Evolutionary conservation across 2,113 vertebrate species (phyloP).

Genomic region (Plectropomus leopardus): DNA sequence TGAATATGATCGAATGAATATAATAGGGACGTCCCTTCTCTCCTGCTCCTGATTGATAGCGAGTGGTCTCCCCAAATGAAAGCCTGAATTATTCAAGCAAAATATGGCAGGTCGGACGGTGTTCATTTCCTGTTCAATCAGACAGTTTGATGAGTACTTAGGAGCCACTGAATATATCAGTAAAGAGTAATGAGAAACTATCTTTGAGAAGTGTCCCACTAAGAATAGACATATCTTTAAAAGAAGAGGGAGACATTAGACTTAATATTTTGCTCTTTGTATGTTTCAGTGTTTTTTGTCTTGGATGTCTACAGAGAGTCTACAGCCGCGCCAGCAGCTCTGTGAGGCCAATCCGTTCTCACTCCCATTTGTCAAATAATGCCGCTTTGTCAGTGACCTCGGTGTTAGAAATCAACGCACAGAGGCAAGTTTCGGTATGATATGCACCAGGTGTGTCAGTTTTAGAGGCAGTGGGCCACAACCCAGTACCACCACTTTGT

Average conservation of each 20-base stretch:
- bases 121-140: constrained; percentile 79
- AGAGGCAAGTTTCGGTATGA: too few relatives aligned
- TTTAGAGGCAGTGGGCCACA: too few relatives aligned
- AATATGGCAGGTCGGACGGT: constrained; percentile 50
- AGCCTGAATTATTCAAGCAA: constrained; percentile 77
- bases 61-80: constrained; percentile 67
- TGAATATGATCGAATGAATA: constrained; percentile 32
- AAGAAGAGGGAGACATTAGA: neutral
- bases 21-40: constrained; percentile 46
- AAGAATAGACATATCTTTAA: constrained; percentile 38
- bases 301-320: neutral
- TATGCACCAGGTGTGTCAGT: too few relatives aligned
- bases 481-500: too few relatives aligned
- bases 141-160: constrained; percentile 62
- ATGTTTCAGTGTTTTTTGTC: neutral
- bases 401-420: too few relatives aligned
- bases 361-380: too few relatives aligned
- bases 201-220: constrained; percentile 36
- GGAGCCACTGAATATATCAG: constrained; percentile 35
- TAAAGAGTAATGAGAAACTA: constrained; percentile 41
- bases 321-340: neutral
- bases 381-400: too few relatives aligned
- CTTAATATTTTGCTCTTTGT: neutral
- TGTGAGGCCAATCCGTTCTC: too few relatives aligned
- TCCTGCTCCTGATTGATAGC: constrained; percentile 61